These are phyloP conservation scores for Stichodactyla mertensii DNA, from an alignment of 64 coral and sea anemone genomes.

Conservation along the genomic window DNA sequence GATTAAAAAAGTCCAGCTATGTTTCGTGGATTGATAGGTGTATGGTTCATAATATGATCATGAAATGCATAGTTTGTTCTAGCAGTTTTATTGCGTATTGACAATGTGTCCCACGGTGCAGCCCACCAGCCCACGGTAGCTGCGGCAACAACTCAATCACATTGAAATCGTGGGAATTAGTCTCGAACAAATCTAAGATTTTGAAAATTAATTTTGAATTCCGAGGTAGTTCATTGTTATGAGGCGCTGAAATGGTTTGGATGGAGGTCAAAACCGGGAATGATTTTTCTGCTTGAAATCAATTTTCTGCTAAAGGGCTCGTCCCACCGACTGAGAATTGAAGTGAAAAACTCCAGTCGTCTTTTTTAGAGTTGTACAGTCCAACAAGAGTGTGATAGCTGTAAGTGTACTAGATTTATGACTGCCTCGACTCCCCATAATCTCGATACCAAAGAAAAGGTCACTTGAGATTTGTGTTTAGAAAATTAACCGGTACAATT, in stretches of 20 bases:
- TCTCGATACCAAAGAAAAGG: neutral
- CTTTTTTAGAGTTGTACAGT: neutral
- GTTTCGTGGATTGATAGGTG: constrained; percentile 1
- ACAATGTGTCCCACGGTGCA: neutral
- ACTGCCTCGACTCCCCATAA: neutral
- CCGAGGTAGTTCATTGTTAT: neutral
- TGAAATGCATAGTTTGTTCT: constrained; percentile 9
- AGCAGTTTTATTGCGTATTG: constrained; percentile 17
- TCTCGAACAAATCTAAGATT: neutral
- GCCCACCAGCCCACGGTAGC: neutral
- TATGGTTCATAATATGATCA: constrained; percentile 8
- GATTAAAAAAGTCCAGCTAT: constrained; percentile 2
- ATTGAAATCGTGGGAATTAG: constrained; percentile 11
- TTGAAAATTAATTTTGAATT: neutral
- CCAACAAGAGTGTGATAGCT: neutral
- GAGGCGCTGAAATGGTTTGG: neutral
- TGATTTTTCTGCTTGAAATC: neutral
- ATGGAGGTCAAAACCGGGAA: neutral
- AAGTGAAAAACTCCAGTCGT: neutral
- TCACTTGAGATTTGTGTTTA: neutral
- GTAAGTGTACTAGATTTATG: neutral
- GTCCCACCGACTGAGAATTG: neutral
- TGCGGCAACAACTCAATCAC: neutral
- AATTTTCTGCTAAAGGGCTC: neutral
- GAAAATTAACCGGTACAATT: neutral